Base-by-base conservation (phyloP, 30 jellyfish, hydroid and myxozoan species). In the Morbakka virulenta region DNA sequence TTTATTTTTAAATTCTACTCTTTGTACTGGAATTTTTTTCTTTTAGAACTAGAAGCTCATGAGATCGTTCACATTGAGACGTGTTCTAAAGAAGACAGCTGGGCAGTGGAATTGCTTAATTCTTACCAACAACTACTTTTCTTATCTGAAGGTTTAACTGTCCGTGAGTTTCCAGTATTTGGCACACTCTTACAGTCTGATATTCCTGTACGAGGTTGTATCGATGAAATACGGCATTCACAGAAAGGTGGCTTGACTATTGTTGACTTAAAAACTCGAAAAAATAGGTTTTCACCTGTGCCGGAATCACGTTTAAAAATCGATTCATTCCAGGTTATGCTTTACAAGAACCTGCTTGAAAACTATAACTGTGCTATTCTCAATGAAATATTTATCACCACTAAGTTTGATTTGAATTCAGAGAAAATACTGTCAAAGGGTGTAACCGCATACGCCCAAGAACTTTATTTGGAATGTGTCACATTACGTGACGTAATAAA, bases 1-100 rank as follows among this genome's bases (percentile, higher is more conserved):
- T n/a, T n/a, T n/a, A n/a, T n/a, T n/a, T n/a, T n/a, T n/a, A n/a
- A n/a, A n/a, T n/a, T n/a, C n/a, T n/a, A n/a, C n/a, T n/a, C n/a
- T n/a, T n/a, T n/a, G n/a, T n/a, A n/a, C n/a, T n/a, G n/a, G n/a
- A n/a, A n/a, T n/a, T n/a, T 30, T 62, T 57, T 76, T 48, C 47
- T 23, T 61, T 31, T 32, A 82, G 94, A 82, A 35, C 81, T 82
- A 11, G 94, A 82, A 53, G 69, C 72, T 61, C 94, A 82, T 62
- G 94, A 82, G 28, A 61, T 82, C 0, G 41, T 82, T 4, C 82
- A 68, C 13, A 32, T 82, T 23, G 67, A 4, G 2, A 11, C 26
- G 31, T 36, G 48, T 20, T 69, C 94, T 14, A 69, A 64, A 29
- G 94, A 82, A 62, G 94, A 82, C 35, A 62, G 50, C 3, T 82